Base-by-base conservation (phyloP, 2,888 invertebrate genomes). In the Adineta ricciae region DNA sequence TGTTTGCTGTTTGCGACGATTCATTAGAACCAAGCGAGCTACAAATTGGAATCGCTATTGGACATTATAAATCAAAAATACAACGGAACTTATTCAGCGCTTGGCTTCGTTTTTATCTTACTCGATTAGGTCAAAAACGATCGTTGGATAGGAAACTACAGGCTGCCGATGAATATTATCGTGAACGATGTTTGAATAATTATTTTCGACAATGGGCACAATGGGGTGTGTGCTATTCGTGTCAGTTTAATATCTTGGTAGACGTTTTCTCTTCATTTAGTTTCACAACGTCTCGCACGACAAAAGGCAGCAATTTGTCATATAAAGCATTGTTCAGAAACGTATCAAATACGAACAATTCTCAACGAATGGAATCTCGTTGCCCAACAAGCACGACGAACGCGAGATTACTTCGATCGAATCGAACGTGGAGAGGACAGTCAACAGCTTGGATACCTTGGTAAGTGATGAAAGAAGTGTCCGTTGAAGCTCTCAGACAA, bases 361-460 rank as follows among this genome's bases (percentile, higher is more conserved):
- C 90, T 90, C 86, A 87, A 88, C 82, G 89, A 89, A 14, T 90
- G 90, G 90, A 88, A 88, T 86, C 87, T 88, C 14, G 89, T 89
- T 52, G 89, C 90, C 0, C 86, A 89, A 49, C 89, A 90, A 86
- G 89, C 90, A 19, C 88, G 89, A 32, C 87, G 88, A 86, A 90
- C 90, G 78, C 86, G 90, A 56, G 90, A 90, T 87, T 90, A 90
- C 86, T 90, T 90, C 87, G 90, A 90, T 90, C 87, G 89, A 73
- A 87, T 90, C 85, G 90, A 90, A 86, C 87, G 90, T 41, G 90
- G 90, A 16, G 90, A 90, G 86, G 89, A 90, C 84, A 88, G 90
- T 88, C 89, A 90, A 46, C 90, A 90, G 87, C 90, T 90, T 85
- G 87, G 88, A 9, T 90, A 89, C 87, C 73, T 83, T 32, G 88